These are phyloP conservation scores for Cerastis leucographa DNA, from an alignment of 2,888 invertebrate species.

Conservation along the genomic window DNA sequence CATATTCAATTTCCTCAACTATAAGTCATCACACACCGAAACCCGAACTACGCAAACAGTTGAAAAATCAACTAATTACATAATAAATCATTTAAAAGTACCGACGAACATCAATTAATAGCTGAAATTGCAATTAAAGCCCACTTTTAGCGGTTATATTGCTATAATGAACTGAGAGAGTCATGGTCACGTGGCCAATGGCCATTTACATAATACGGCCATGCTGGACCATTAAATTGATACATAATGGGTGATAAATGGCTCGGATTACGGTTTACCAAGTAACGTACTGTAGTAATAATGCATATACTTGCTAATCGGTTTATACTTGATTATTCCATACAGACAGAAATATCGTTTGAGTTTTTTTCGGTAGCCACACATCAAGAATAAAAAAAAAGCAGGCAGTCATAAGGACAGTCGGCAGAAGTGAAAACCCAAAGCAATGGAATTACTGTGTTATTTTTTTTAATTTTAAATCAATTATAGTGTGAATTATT, in stretches of 20 bases:
- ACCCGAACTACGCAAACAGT: not conserved
- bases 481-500: no score
- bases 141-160: conserved; percentile 37
- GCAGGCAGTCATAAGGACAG: no score
- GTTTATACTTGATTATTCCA: not conserved
- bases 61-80: conserved; percentile 29
- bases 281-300: conserved; percentile 1
- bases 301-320: not conserved
- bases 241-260: conserved; percentile 50
- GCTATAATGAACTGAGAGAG: conserved; percentile 49
- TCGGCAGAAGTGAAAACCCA: no score
- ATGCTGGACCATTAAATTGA: conserved; percentile 52
- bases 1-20: not conserved
- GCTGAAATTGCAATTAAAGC: conserved; percentile 49
- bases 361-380: not conserved
- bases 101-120: conserved; percentile 35
- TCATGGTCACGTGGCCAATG: conserved; percentile 48
- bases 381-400: not conserved
- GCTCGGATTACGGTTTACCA: conserved; percentile 30
- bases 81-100: conserved; percentile 30
- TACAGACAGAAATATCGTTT: no score
- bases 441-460: no score
- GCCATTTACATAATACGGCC: conserved; percentile 57
- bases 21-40: not conserved
- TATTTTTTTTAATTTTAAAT: no score